A percentile compares a stretch with the other conserved stretches of the same genome.
These are phyloP conservation scores for Scarus forsteni DNA, from an alignment of 2,797 vertebrate species.

Conservation along the genomic window DNA sequence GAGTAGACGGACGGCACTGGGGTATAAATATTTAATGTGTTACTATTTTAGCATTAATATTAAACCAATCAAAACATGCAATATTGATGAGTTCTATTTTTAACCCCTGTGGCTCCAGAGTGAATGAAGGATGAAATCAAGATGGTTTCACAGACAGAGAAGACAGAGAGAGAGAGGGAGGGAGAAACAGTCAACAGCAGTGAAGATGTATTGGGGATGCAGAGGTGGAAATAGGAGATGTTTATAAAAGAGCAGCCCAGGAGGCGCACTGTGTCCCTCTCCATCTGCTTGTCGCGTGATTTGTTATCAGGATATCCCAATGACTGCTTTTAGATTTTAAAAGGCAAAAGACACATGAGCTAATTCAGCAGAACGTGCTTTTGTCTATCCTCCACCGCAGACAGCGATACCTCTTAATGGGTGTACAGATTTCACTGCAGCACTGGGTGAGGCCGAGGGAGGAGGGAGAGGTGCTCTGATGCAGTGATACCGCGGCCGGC, in stretches of 20 bases:
- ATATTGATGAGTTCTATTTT: constrained; percentile 82
- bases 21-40: constrained; percentile 82
- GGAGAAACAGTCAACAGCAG: constrained; percentile 20
- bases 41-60: constrained; percentile 85
- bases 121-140: constrained; percentile 68
- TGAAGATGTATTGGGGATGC: constrained; percentile 33
- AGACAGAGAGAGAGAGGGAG: constrained; percentile 10
- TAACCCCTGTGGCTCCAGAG: constrained; percentile 68
- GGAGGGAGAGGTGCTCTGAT: constrained; percentile 72
- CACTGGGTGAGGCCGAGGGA: constrained; percentile 75
- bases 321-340: constrained; percentile 63
- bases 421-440: constrained; percentile 78
- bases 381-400: constrained; percentile 57
- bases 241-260: constrained; percentile 29
- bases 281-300: constrained; percentile 36
- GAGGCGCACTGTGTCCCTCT: constrained; percentile 33
- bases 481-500: constrained; percentile 71
- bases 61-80: constrained; percentile 83
- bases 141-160: constrained; percentile 38
- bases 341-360: constrained; percentile 57
- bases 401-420: constrained; percentile 72
- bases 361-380: constrained; percentile 66
- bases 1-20: constrained; percentile 54
- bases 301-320: constrained; percentile 37
- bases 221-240: constrained; percentile 40